A percentile compares a stretch with the other conserved stretches of the same genome.
These are phyloP conservation scores for Thera obeliscata DNA, from an alignment of 2,888 invertebrate species.

Conservation along the genomic window DNA sequence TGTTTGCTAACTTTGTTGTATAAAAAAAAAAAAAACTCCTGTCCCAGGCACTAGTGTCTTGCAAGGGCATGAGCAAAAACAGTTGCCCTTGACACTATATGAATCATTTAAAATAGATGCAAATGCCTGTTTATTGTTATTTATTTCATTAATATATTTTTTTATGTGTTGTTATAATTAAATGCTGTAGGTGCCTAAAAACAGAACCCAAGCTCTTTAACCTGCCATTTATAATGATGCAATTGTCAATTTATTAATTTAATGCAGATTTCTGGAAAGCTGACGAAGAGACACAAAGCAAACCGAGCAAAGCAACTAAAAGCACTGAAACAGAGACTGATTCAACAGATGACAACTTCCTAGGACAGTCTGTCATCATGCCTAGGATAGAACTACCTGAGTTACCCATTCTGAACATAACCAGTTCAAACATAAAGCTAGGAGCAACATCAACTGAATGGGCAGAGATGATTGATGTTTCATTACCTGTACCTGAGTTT, in stretches of 20 bases:
- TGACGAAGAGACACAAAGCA: conserved; percentile 58
- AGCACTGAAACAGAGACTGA: conserved; percentile 50
- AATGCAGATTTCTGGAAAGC: conserved; percentile 75
- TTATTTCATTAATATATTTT: no score
- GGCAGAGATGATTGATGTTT: conserved; percentile 94
- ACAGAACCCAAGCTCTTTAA: no score
- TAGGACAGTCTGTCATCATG: conserved; percentile 68
- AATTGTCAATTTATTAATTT: background rate
- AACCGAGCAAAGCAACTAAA: conserved; percentile 48
- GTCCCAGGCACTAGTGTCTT: no score
- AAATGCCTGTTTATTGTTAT: no score
- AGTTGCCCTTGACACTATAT: no score
- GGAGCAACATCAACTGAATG: conserved; percentile 88
- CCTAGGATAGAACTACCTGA: conserved; percentile 72
- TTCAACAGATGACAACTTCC: conserved; percentile 66
- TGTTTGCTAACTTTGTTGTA: no score
- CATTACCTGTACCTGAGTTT: conserved; percentile 92
- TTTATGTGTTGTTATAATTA: no score
- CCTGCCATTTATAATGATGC: no score
- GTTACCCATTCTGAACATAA: conserved; percentile 88
- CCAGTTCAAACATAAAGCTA: conserved; percentile 72
- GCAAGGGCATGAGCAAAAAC: no score
- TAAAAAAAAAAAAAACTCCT: no score
- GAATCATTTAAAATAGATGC: no score
- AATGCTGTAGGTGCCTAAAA: no score